A percentile compares a stretch with the other conserved stretches of the same genome.
Conservation (phyloP, 2,888 invertebrate species). For the Limnephilus rhombicus region DNA sequence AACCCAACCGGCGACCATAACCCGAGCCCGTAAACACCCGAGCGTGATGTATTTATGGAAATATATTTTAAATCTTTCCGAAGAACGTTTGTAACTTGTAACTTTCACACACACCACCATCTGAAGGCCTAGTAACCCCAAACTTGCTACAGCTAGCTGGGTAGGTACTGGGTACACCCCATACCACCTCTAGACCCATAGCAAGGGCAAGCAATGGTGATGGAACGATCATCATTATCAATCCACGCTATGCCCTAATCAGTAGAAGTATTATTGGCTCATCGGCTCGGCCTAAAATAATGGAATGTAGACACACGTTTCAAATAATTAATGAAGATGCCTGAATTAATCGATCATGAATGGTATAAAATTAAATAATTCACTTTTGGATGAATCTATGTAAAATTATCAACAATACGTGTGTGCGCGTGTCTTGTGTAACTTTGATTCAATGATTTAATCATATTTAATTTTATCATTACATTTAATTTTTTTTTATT, state of each 20-base stretch:
- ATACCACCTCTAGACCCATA: background rate
- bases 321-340: background rate
- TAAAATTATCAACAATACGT: too few relatives aligned
- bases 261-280: background rate
- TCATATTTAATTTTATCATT: too few relatives aligned
- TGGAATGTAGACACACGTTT: background rate
- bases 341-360: background rate
- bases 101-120: conserved; percentile 27
- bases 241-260: background rate
- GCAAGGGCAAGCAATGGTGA: conserved; percentile 25
- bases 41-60: conserved; percentile 50
- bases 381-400: too few relatives aligned
- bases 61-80: conserved; percentile 48
- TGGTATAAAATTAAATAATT: background rate
- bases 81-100: conserved; percentile 41
- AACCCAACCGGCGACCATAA: background rate
- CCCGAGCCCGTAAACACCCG: conserved; percentile 29
- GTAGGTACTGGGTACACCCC: background rate
- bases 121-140: background rate
- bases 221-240: conserved; percentile 34
- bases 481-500: too few relatives aligned
- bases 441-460: too few relatives aligned
- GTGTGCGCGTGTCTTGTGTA: too few relatives aligned
- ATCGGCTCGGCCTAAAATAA: background rate
- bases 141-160: background rate